Conservation (phyloP, 2,888 invertebrate genomes). For the Drosophila infuscata region DNA sequence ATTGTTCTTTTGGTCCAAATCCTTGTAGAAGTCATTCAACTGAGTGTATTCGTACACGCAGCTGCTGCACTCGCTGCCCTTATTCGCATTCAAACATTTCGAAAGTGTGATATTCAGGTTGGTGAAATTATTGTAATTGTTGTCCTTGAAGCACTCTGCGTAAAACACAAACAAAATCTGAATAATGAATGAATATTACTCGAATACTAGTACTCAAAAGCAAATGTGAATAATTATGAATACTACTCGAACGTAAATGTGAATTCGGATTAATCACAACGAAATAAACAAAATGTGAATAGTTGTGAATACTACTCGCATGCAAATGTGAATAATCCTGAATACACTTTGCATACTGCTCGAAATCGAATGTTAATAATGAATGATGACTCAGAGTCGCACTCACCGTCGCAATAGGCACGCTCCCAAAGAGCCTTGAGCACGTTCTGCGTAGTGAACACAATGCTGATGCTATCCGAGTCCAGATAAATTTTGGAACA, state of each 20-base stretch:
- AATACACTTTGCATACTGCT: not conserved
- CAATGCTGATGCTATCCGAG: conserved; percentile 78
- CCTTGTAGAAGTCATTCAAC: conserved; percentile 71
- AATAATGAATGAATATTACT: not conserved
- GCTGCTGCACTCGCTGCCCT: conserved; percentile 31
- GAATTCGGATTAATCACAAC: not conserved
- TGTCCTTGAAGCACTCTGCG: conserved; percentile 68
- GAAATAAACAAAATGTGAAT: not conserved
- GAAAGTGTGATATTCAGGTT: conserved; percentile 6
- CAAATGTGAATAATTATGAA: not conserved
- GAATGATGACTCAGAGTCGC: not conserved
- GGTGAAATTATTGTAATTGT: conserved; percentile 46
- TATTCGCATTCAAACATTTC: conserved; percentile 19
- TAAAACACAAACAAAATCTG: not conserved
- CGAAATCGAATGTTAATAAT: not conserved
- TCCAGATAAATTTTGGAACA: conserved; percentile 69
- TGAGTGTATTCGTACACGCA: conserved; percentile 51
- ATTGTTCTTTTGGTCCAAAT: conserved; percentile 67
- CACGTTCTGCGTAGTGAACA: conserved; percentile 62
- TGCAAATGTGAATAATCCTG: not conserved
- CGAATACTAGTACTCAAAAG: not conserved
- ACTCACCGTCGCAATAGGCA: conserved; percentile 76
- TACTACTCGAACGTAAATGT: not conserved
- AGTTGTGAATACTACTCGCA: not conserved
- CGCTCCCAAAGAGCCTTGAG: conserved; percentile 72